Percentiles rank a stretch among this genome's conserved stretches.
Conservation (phyloP, 2,888 invertebrate species). For the Halictus quadricinctus region DNA sequence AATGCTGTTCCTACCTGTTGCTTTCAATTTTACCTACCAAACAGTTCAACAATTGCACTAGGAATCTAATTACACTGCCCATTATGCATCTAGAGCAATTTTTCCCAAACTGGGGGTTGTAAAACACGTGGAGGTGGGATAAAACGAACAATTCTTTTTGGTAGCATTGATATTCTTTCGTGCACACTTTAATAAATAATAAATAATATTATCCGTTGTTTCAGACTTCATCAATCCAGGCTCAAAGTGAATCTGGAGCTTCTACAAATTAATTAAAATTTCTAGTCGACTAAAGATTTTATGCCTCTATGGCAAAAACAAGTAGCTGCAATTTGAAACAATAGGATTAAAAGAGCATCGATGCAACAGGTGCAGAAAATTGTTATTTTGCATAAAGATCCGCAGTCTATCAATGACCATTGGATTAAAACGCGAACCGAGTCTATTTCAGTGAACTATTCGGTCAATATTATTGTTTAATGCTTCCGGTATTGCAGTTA, state of each 20-base stretch:
- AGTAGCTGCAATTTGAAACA: background rate
- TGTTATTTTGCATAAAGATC: background rate
- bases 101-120: background rate
- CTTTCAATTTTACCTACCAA: background rate
- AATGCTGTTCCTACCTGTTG: background rate
- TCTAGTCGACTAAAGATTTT: too few relatives aligned
- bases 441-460: background rate
- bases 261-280: too few relatives aligned
- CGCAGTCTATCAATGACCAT: background rate
- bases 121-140: background rate
- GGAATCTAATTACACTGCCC: background rate
- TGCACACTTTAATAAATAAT: background rate
- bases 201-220: background rate
- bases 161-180: background rate
- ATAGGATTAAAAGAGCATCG: background rate
- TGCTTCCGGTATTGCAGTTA: background rate
- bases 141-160: background rate
- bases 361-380: background rate
- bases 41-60: background rate
- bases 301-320: too few relatives aligned
- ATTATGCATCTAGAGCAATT: background rate
- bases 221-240: background rate
- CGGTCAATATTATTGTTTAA: background rate
- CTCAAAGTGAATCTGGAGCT: too few relatives aligned
- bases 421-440: background rate